Conservation (phyloP, 1,140 invertebrate genomes). For the Drosophila santomea region DNA sequence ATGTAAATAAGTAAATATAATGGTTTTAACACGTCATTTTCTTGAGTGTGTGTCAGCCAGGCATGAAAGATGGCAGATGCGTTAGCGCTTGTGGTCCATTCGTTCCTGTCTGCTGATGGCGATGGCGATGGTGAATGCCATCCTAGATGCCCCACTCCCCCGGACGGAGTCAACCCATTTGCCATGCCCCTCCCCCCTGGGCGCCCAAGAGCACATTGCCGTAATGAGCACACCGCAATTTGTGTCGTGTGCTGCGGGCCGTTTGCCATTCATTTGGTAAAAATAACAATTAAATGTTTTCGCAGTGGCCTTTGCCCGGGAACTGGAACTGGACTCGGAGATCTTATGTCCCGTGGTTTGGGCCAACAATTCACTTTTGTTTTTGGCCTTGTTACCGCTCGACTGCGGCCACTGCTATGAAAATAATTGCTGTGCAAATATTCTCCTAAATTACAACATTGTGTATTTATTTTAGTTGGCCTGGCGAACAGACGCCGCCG, state of each 20-base stretch:
- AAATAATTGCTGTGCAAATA: conserved; percentile 80
- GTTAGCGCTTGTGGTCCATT: conserved; percentile 60
- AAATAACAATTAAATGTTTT: conserved; percentile 84
- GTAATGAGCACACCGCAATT: conserved; percentile 81
- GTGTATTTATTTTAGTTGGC: conserved; percentile 76
- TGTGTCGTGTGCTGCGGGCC: conserved; percentile 78
- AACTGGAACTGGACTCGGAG: conserved; percentile 37
- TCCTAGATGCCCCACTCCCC: conserved; percentile 13
- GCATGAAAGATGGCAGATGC: conserved; percentile 78
- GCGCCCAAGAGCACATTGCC: conserved; percentile 57
- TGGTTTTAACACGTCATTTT: background rate
- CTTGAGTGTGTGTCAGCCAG: conserved; percentile 36
- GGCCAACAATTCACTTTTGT: conserved; percentile 74
- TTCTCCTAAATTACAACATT: conserved; percentile 76
- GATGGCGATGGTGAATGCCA: conserved; percentile 26
- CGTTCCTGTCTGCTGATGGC: conserved; percentile 24
- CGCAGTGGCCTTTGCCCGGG: conserved; percentile 65
- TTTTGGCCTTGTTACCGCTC: conserved; percentile 63
- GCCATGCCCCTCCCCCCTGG: background rate
- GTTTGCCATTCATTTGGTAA: conserved; percentile 83
- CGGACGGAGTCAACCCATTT: conserved; percentile 26
- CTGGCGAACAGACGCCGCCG: conserved; percentile 40
- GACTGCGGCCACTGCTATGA: conserved; percentile 52
- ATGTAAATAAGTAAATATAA: too few relatives aligned
- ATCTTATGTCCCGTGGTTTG: conserved; percentile 24